A percentile compares a stretch with the other conserved stretches of the same genome.
These are phyloP conservation scores for Oxyruncus cristatus DNA, from an alignment of 2,113 vertebrate genomes.

Conservation along the genomic window DNA sequence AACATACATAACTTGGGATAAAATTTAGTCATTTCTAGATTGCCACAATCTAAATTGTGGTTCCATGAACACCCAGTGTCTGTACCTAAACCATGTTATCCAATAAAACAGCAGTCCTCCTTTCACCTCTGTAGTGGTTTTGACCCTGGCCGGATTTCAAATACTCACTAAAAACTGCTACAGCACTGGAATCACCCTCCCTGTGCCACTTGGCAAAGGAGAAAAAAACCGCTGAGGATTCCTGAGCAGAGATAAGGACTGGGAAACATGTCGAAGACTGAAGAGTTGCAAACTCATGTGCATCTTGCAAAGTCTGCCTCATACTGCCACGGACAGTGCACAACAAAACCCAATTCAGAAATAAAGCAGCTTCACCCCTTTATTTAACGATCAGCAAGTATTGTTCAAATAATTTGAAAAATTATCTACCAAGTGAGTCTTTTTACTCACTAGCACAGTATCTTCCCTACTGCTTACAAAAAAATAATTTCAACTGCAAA, in stretches of 20 bases:
- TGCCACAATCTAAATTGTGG: neutral
- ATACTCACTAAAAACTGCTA: too few species aligned
- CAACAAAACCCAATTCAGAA: neutral
- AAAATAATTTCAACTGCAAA: neutral
- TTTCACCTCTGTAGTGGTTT: neutral
- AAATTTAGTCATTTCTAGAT: neutral
- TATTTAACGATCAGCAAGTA: neutral
- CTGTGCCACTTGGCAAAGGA: too few species aligned
- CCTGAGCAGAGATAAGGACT: too few species aligned
- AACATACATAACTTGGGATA: neutral
- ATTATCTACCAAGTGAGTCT: neutral
- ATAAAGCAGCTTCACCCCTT: neutral
- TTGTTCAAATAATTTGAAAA: neutral
- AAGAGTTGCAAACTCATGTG: rapidly evolving
- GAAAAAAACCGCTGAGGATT: too few species aligned
- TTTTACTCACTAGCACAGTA: neutral
- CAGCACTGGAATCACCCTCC: too few species aligned
- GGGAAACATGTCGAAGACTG: neutral
- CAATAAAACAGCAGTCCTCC: neutral
- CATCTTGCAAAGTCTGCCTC: neutral
- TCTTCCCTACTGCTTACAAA: neutral
- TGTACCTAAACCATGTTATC: neutral
- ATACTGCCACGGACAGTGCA: rapidly evolving
- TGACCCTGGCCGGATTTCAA: too few species aligned
- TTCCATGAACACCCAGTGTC: neutral